A percentile compares a stretch with the other conserved stretches of the same genome.
These are phyloP conservation scores for Parapsyche elsis DNA, from an alignment of 1,140 invertebrate species.

Conservation along the genomic window DNA sequence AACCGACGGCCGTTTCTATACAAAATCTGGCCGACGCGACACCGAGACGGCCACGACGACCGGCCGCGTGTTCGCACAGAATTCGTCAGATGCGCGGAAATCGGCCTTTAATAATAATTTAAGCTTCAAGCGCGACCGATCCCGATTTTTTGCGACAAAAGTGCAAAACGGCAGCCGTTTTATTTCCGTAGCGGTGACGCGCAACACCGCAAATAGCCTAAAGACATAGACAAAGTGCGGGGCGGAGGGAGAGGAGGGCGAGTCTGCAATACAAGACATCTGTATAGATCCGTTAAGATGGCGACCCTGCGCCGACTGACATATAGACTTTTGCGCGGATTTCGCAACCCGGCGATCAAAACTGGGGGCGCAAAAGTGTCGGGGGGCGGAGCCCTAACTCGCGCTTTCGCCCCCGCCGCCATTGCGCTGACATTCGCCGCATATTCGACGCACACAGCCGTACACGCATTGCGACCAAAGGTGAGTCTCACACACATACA, in stretches of 20 bases:
- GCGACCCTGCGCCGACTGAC: constrained; percentile 51
- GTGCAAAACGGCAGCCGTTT: neutral
- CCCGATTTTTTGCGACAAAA: neutral
- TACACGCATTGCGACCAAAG: constrained; percentile 31
- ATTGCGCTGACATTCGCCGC: neutral
- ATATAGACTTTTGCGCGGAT: constrained; percentile 50
- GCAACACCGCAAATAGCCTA: neutral
- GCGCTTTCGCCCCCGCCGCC: constrained; percentile 8
- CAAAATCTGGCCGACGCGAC: no score
- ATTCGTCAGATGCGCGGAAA: no score
- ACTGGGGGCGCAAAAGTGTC: neutral
- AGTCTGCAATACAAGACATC: no score
- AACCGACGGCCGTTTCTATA: no score
- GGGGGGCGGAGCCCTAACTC: neutral
- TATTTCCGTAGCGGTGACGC: neutral
- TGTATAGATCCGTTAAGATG: no score
- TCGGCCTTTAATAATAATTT: no score
- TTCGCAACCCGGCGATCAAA: neutral
- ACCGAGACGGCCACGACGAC: no score
- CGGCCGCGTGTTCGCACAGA: no score
- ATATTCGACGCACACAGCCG: neutral
- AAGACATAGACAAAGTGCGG: neutral
- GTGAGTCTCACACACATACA: neutral
- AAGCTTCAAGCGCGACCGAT: no score
- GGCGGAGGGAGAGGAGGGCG: constrained; percentile 8